Percentiles rank a stretch among this genome's conserved stretches.
Evolutionary conservation across 2,797 vertebrate species (phyloP).

Genomic region (Sebastes trivittatus): DNA sequence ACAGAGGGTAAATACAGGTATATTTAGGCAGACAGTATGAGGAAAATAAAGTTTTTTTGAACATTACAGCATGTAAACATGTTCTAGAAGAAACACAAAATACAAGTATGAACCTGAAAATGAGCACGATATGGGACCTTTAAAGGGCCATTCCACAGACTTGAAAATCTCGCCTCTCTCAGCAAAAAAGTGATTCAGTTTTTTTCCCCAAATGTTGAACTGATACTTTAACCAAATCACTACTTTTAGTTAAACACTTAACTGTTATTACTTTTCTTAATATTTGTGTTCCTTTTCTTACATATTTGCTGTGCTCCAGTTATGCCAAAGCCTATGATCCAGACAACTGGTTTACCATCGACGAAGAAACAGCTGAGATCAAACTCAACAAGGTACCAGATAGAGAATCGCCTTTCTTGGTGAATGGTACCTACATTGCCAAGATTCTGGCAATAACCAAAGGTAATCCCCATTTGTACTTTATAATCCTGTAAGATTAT

Average conservation of each 20-base stretch:
- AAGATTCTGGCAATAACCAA: constrained; percentile 88
- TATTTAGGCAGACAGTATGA: too few relatives aligned
- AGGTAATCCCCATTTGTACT: constrained; percentile 76
- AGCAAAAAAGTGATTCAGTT: background rate
- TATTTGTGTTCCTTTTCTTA: background rate
- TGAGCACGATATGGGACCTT: too few relatives aligned
- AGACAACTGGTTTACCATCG: constrained; percentile 89
- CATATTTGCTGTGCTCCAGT: constrained; percentile 67
- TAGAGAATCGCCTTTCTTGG: constrained; percentile 87
- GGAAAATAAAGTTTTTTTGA: too few relatives aligned
- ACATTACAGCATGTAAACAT: too few relatives aligned
- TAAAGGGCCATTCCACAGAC: background rate
- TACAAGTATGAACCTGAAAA: too few relatives aligned
- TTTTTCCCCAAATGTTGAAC: background rate
- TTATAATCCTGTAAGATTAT: background rate
- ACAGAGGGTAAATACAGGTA: too few relatives aligned
- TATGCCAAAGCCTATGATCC: constrained; percentile 87
- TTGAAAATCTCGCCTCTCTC: background rate
- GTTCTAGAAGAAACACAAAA: too few relatives aligned
- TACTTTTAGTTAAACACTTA: background rate
- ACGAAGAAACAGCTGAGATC: constrained; percentile 89
- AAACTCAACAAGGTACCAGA: constrained; percentile 87
- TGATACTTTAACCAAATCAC: background rate
- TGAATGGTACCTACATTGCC: constrained; percentile 89
- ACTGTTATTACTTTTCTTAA: background rate